Evolutionary conservation across 2,888 invertebrate species (phyloP).

Genomic region (Crematogaster levior): DNA sequence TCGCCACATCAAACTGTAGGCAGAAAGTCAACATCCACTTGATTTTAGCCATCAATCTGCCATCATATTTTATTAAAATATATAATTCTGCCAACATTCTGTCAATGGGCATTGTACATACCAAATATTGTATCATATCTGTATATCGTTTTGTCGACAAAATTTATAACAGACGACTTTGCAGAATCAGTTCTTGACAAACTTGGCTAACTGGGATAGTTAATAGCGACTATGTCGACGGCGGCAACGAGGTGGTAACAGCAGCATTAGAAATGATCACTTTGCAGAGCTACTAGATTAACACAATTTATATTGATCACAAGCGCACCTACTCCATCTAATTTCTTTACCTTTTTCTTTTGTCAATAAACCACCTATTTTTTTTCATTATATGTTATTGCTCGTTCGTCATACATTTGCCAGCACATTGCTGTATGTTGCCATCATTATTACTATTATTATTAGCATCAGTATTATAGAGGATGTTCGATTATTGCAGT

Average conservation of each 20-base stretch:
- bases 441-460: conserved; percentile 41
- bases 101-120: neutral
- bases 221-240: conserved; percentile 58
- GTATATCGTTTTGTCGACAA: neutral
- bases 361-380: conserved; percentile 12
- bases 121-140: neutral
- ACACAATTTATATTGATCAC: conserved; percentile 35
- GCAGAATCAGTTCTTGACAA: neutral
- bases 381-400: conserved; percentile 34
- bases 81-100: neutral
- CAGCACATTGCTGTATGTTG: conserved; percentile 2
- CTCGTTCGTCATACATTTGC: conserved; percentile 23
- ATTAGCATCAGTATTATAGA: conserved; percentile 37
- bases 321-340: conserved; percentile 65
- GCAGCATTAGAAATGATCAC: conserved; percentile 56
- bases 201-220: neutral
- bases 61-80: neutral
- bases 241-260: conserved; percentile 59
- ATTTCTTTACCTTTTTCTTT: conserved; percentile 46
- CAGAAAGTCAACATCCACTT: neutral
- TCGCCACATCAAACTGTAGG: neutral
- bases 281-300: conserved; percentile 11
- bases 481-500: conserved; percentile 22
- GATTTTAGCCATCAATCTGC: neutral
- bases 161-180: neutral